Evolutionary conservation across 2,113 vertebrate species (phyloP).

Genomic region (Mastomys coucha): DNA sequence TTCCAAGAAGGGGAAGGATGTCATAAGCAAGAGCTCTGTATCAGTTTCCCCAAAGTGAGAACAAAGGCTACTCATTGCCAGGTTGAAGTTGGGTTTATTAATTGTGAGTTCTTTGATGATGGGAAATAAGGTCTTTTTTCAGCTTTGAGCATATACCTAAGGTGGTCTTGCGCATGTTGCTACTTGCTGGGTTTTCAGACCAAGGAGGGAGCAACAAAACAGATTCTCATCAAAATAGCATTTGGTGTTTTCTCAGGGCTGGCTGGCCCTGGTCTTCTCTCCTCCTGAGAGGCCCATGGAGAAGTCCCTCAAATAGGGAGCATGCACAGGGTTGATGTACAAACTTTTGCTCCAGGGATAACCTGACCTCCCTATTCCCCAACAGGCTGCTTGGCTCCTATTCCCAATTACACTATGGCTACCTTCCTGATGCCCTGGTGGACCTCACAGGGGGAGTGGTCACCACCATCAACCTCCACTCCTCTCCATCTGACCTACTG

Average conservation of each 20-base stretch:
- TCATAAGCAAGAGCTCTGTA: neutral
- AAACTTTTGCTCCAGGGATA: neutral
- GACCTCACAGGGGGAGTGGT: constrained; percentile 95
- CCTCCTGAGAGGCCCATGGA: neutral
- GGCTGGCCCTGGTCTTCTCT: neutral
- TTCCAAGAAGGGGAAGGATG: neutral
- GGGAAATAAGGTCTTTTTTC: neutral
- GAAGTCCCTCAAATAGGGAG: neutral
- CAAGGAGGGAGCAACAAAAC: neutral
- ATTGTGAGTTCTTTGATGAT: no score
- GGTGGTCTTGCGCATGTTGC: neutral
- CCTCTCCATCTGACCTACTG: constrained; percentile 83
- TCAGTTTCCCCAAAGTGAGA: neutral
- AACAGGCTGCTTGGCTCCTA: constrained; percentile 94
- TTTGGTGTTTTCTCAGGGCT: neutral
- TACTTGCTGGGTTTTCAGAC: neutral
- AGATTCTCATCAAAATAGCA: neutral
- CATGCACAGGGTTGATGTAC: neutral
- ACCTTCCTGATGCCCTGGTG: constrained; percentile 91
- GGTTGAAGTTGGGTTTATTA: no score
- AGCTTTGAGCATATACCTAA: neutral
- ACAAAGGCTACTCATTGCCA: neutral
- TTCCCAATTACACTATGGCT: constrained; percentile 89
- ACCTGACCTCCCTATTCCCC: neutral
- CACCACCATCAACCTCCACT: constrained; percentile 81